Conservation (phyloP, 2,888 invertebrate genomes). For the Copidosoma aretas region DNA sequence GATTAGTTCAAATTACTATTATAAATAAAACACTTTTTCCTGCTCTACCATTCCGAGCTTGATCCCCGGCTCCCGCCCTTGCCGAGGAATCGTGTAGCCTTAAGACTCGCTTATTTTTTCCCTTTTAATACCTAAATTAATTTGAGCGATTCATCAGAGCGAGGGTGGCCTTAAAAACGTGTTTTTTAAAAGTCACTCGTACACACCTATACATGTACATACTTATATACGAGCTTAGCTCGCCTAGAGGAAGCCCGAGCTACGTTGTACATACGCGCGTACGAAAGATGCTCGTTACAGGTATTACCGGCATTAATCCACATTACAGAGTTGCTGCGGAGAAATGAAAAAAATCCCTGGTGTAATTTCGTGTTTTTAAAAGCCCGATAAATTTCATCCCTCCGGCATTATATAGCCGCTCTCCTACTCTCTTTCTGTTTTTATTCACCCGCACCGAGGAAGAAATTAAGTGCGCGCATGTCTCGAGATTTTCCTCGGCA, state of each 20-base stretch:
- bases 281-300: neutral
- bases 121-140: slow-evolving; percentile 12
- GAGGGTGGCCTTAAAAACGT: neutral
- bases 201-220: neutral
- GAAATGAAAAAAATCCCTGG: slow-evolving; percentile 3
- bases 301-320: slow-evolving; percentile 12
- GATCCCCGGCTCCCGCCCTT: neutral
- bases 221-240: neutral
- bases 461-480: slow-evolving; percentile 20
- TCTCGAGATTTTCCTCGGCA: slow-evolving; percentile 5
- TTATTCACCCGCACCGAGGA: slow-evolving; percentile 18
- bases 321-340: slow-evolving; percentile 23
- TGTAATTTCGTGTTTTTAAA: slow-evolving; percentile 12
- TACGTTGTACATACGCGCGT: too few species aligned
- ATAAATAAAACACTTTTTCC: too few species aligned
- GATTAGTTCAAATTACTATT: too few species aligned
- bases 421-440: slow-evolving; percentile 1
- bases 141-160: neutral
- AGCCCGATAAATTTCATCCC: slow-evolving; percentile 16
- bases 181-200: slow-evolving; percentile 1
- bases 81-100: neutral
- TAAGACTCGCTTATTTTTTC: slow-evolving; percentile 9
- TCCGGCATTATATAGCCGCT: neutral
- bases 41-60: neutral
- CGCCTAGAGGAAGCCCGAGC: too few species aligned